These are phyloP conservation scores for Leptopilina drosophilae DNA, from an alignment of 2,888 invertebrate species.

Conservation along the genomic window DNA sequence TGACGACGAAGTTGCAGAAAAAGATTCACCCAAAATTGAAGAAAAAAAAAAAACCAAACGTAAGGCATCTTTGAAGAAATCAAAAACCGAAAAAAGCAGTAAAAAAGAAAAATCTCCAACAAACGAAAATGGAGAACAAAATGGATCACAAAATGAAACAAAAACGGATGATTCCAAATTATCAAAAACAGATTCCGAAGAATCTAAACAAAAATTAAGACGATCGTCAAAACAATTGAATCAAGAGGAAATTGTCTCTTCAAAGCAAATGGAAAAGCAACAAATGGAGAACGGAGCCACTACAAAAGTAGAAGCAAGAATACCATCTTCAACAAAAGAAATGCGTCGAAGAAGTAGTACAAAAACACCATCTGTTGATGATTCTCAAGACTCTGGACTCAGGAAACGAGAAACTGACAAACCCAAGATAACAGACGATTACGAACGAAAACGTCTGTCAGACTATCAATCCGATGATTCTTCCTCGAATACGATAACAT, in stretches of 20 bases:
- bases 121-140: slow-evolving; percentile 45
- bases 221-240: slow-evolving; percentile 56
- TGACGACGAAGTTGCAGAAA: too few relatives aligned
- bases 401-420: slow-evolving; percentile 73
- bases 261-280: slow-evolving; percentile 50
- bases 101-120: slow-evolving; percentile 54
- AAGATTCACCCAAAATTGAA: too few relatives aligned
- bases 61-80: too few relatives aligned
- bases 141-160: slow-evolving; percentile 20
- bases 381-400: slow-evolving; percentile 57
- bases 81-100: slow-evolving; percentile 43
- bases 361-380: slow-evolving; percentile 54
- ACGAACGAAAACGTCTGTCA: slow-evolving; percentile 62
- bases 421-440: slow-evolving; percentile 44
- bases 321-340: slow-evolving; percentile 45
- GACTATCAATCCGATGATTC: slow-evolving; percentile 51
- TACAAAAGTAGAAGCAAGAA: slow-evolving; percentile 17
- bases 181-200: slow-evolving; percentile 51
- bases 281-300: slow-evolving; percentile 36
- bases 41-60: too few relatives aligned
- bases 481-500: background rate
- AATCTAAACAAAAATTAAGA: slow-evolving; percentile 52
- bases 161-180: slow-evolving; percentile 47
- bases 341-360: slow-evolving; percentile 51
- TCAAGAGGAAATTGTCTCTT: slow-evolving; percentile 49